These are phyloP conservation scores for Zaprionus lineosus DNA, from an alignment of 2,888 invertebrate genomes.

Conservation along the genomic window DNA sequence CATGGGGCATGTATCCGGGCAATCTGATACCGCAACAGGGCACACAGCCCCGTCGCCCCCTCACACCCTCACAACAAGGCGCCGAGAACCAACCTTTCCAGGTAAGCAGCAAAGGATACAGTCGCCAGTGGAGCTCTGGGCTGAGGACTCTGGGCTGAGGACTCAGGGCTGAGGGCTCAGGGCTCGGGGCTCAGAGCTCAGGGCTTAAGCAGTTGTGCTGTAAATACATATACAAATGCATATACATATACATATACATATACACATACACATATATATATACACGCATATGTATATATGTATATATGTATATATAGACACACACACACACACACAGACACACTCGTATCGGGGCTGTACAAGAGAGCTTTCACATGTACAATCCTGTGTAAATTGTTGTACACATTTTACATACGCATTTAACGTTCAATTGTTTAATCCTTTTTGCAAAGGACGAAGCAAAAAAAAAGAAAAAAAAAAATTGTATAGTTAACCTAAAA, in stretches of 20 bases:
- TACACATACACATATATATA: neutral
- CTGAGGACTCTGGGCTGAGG: too few relatives aligned
- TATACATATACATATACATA: too few relatives aligned
- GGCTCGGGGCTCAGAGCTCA: too few relatives aligned
- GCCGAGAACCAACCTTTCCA: slow-evolving; percentile 83
- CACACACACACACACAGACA: slow-evolving; percentile 39
- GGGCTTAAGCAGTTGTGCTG: neutral
- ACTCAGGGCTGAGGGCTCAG: too few relatives aligned
- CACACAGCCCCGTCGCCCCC: slow-evolving; percentile 89
- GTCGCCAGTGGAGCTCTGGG: too few relatives aligned
- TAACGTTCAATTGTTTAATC: slow-evolving; percentile 12
- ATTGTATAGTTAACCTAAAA: slow-evolving; percentile 60
- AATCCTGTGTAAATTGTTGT: slow-evolving; percentile 43
- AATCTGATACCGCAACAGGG: slow-evolving; percentile 88
- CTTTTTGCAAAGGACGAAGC: too few relatives aligned
- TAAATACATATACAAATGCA: too few relatives aligned
- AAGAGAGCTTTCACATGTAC: slow-evolving; percentile 20
- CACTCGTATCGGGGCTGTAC: slow-evolving; percentile 4
- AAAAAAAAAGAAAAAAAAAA: too few relatives aligned
- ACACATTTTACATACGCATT: slow-evolving; percentile 33
- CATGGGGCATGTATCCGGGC: slow-evolving; percentile 96
- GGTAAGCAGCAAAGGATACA: slow-evolving; percentile 76
- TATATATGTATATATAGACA: slow-evolving; percentile 15
- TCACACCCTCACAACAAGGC: slow-evolving; percentile 89
- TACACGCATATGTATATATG: slow-evolving; percentile 1